Evolutionary conservation across 2,888 invertebrate species (phyloP).

Genomic region (Pharmacophagus antenor): DNA sequence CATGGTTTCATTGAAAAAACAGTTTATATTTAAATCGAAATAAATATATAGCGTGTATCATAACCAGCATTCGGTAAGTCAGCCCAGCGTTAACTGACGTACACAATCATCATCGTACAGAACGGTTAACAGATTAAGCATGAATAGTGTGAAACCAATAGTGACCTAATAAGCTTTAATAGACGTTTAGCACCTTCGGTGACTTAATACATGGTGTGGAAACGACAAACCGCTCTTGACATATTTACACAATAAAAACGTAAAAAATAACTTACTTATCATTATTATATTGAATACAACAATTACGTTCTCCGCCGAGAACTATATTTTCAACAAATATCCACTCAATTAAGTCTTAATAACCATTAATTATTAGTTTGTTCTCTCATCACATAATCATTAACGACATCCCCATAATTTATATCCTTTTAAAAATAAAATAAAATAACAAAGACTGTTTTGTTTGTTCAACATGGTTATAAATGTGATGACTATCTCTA

Average conservation of each 20-base stretch:
- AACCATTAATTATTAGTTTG: constrained; percentile 64
- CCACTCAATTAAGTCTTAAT: constrained; percentile 78
- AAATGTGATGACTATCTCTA: constrained; percentile 49
- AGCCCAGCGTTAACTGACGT: constrained; percentile 17
- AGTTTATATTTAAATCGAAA: neutral
- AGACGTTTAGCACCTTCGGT: constrained; percentile 79
- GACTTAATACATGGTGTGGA: constrained; percentile 71
- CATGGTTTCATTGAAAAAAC: neutral
- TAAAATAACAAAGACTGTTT: constrained; percentile 62
- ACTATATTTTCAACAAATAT: constrained; percentile 78
- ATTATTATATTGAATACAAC: constrained; percentile 81
- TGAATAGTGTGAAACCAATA: constrained; percentile 44
- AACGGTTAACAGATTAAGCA: constrained; percentile 45
- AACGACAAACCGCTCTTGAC: constrained; percentile 73
- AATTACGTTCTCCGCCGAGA: constrained; percentile 75
- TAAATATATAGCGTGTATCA: constrained; percentile 5
- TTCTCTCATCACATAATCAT: constrained; percentile 78
- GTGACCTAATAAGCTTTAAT: constrained; percentile 73
- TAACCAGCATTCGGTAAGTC: constrained; percentile 30
- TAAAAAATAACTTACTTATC: constrained; percentile 82
- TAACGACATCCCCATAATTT: constrained; percentile 75
- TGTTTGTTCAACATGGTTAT: constrained; percentile 54
- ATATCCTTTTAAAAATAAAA: constrained; percentile 63
- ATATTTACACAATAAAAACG: constrained; percentile 80
- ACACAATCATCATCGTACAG: constrained; percentile 38